Percentiles rank a stretch among this genome's conserved stretches.
Conservation (phyloP, 2,888 invertebrate species). For the Pimpla rufipes region DNA sequence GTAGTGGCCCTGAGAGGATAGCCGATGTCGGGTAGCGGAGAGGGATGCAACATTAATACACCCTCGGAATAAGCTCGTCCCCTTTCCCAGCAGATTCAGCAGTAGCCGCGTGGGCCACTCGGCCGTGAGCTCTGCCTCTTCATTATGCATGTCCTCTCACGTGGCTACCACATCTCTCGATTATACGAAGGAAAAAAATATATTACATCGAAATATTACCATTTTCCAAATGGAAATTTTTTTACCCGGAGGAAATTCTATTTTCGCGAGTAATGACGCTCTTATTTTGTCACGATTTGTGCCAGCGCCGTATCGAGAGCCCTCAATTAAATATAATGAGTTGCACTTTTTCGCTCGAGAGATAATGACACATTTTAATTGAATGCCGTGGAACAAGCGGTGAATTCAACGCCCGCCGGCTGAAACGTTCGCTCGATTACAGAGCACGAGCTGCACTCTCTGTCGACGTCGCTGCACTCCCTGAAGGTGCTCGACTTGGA, state of each 20-base stretch:
- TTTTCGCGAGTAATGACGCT: background rate
- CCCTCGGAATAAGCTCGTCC: constrained; percentile 68
- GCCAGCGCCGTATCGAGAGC: background rate
- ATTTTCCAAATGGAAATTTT: constrained; percentile 27
- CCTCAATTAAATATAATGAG: constrained; percentile 17
- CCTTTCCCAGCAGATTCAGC: constrained; percentile 53
- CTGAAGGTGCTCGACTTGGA: constrained; percentile 86
- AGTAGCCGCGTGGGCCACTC: constrained; percentile 70
- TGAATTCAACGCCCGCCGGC: background rate
- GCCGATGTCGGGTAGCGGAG: constrained; percentile 74
- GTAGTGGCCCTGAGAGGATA: constrained; percentile 78
- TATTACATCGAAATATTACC: constrained; percentile 47
- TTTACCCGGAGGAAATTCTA: background rate
- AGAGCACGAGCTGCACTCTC: constrained; percentile 61
- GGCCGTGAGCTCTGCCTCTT: constrained; percentile 72
- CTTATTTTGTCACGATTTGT: background rate
- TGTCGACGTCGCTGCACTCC: constrained; percentile 53
- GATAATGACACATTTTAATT: background rate
- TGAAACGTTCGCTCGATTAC: constrained; percentile 1
- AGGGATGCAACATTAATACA: constrained; percentile 78
- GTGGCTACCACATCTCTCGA: constrained; percentile 54
- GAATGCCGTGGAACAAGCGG: background rate
- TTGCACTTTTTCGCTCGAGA: background rate
- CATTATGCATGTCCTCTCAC: constrained; percentile 76
- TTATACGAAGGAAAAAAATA: constrained; percentile 59